These are phyloP conservation scores for Scyliorhinus canicula DNA, from an alignment of 2,797 vertebrate genomes.

Conservation along the genomic window DNA sequence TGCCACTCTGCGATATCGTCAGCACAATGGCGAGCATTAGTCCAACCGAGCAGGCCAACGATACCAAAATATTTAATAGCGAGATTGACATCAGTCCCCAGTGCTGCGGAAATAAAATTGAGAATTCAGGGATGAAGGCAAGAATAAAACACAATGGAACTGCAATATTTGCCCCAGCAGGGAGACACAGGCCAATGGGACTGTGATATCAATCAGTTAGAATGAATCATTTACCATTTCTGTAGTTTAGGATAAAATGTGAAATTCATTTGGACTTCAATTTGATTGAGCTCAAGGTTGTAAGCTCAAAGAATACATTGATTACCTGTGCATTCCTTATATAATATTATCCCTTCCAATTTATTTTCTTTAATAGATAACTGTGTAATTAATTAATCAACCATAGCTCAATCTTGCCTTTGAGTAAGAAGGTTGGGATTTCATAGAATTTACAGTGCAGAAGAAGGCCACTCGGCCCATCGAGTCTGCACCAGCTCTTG, in stretches of 20 bases:
- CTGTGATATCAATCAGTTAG: too few species aligned
- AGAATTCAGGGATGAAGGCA: neutral
- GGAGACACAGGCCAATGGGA: neutral
- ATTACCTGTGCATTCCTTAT: too few species aligned
- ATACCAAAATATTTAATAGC: constrained; percentile 70
- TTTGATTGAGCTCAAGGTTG: neutral
- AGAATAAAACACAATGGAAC: neutral
- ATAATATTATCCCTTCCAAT: neutral
- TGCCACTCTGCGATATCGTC: constrained; percentile 67
- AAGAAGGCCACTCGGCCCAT: too few species aligned
- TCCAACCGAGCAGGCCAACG: constrained; percentile 70
- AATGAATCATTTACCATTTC: neutral
- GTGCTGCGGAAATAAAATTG: constrained; percentile 60
- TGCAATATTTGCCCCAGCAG: neutral
- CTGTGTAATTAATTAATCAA: too few species aligned
- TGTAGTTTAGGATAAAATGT: neutral
- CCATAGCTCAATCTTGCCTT: too few species aligned
- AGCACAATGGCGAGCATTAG: constrained; percentile 71
- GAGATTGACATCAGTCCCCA: constrained; percentile 68
- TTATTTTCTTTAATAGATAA: neutral
- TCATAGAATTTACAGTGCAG: too few species aligned
- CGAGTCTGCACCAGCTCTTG: too few species aligned
- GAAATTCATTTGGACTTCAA: neutral
- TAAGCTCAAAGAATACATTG: neutral
- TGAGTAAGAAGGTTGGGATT: too few species aligned